Evolutionary conservation across 2,113 vertebrate species (phyloP), one percentile per base, ranked within the genome.

Genomic region (Albula goreensis): DNA sequence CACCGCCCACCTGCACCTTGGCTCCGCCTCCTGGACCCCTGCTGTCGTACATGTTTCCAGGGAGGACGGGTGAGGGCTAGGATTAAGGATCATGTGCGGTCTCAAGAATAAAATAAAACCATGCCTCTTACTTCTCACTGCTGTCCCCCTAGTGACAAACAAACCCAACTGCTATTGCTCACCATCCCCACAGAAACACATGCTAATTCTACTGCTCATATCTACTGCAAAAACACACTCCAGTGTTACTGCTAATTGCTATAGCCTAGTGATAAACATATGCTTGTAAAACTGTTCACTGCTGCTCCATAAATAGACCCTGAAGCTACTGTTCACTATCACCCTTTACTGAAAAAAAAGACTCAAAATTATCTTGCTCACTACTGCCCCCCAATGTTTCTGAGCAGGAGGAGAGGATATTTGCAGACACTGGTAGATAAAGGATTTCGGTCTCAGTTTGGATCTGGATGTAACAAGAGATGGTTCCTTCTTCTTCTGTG

Each of bases 351-450:
- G 56, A 60, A 10, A 60, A 60, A 60, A 10, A 60, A 3, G 17
- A n/a, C 25, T 25, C 7, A 22, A 81, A 4, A 50, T 17, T 17
- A 8, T 41, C 19, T 25, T 82, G 25, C 49, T 22, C 78, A 52
- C n/a, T 31, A 6, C 4, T 56, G 25, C 50, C 9, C 77, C 25
- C 19, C 53, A 49, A 8, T 60, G 48, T 41, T 50, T 74, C 57
- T 80, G 48, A 80, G 19, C 60, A 56, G 56, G 11, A 22, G 9
- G 82, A 86, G 50, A 98, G 96, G 97, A 99, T 99, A 98, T 99
- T 96, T 89, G 97, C 97, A 90, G 92, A 95, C 90, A 97, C 96
- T 0, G 97, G 96, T 85, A 99, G 93, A 89, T 96, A 92, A 50
- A 98, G 89, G 79, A 94, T 93, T 25, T 97, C 96, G 2, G 89